Conservation (phyloP, 2,888 invertebrate genomes). For the Brachypterus glaber region DNA sequence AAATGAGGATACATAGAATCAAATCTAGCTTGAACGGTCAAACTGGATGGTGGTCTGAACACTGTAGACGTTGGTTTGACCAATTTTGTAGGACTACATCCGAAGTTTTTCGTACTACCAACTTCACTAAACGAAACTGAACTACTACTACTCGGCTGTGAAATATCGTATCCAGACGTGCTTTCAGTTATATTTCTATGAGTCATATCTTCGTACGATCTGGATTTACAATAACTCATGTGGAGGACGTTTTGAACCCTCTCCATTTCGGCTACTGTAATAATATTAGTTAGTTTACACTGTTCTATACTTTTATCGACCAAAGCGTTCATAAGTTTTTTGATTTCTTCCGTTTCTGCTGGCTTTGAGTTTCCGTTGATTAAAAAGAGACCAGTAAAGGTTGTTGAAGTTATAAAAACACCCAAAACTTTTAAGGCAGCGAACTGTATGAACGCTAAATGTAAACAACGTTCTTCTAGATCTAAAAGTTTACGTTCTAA, state of each 20-base stretch:
- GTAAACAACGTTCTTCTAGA: constrained; percentile 41
- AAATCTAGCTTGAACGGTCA: constrained; percentile 27
- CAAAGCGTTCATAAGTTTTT: constrained; percentile 37
- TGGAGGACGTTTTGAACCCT: constrained; percentile 43
- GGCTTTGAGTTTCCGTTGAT: constrained; percentile 30
- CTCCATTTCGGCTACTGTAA: constrained; percentile 42
- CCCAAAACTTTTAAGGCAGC: constrained; percentile 48
- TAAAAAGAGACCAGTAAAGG: constrained; percentile 47
- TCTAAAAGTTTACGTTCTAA: constrained; percentile 38
- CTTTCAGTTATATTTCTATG: not conserved
- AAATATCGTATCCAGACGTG: too few species aligned
- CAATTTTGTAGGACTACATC: too few species aligned
- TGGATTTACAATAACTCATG: constrained; percentile 34
- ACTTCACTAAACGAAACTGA: too few species aligned
- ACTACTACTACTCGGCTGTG: too few species aligned
- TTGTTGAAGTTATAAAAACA: constrained; percentile 44
- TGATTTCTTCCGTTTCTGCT: constrained; percentile 27
- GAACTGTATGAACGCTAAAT: constrained; percentile 46
- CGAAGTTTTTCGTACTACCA: too few species aligned
- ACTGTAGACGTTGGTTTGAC: constrained; percentile 13
- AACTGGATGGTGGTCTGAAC: constrained; percentile 30
- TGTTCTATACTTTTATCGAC: constrained; percentile 42
- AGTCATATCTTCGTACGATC: constrained; percentile 31
- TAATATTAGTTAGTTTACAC: constrained; percentile 41
- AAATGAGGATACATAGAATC: too few species aligned